Base-by-base conservation (phyloP, 2,888 invertebrate species). In the Eledona agricola region DNA sequence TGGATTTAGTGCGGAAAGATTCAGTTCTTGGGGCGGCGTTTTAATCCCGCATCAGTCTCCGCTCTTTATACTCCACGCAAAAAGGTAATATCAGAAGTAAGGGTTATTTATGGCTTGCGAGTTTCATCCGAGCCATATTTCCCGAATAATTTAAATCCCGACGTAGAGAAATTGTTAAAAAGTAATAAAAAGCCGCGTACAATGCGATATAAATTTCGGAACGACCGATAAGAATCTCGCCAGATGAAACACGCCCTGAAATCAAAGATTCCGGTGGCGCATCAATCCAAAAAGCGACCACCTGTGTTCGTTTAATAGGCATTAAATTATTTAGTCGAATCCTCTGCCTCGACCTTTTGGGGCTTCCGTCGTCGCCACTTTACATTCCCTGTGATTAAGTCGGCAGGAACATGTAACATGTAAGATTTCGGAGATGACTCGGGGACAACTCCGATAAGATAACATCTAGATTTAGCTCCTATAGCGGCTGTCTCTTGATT, bases 391-490 rank as follows among this genome's bases (percentile, higher is more conserved):
- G 25, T 47, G 57, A 57, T 59, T 45, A 43, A 52, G 35, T 32
- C 34, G 43, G 35, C 51, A 45, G 45, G 38, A 51, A 51, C 54
- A 50, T 49, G 59, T 42, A 51, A 51, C 54, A 50, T 49, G 59
- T 42, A 54, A 57, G 57, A 54, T 60, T 60, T 51, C 56, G 52
- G 43, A 57, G 55, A 53, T 46, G 58, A 55, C 57, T 54, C 49
- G 40, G 53, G 50, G 50, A 51, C 49, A 45, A 52, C 53, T 57
- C 59, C 55, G 60, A 58, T 54, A 52, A 60, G 63, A 65, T 65
- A 59, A 61, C 50, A 62, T 65, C 65, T 60, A 59, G 60, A 64
- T 62, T 59, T 59, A 62, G 50, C 60, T 57, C 58, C 51, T 38
- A 55, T 53, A 58, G 52, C 58, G 53, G 59, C 58, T 55, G 55